phyloP scores from a whole-genome alignment of 2,113 vertebrate genomes.

The Spizaetus ornatus region DNA sequence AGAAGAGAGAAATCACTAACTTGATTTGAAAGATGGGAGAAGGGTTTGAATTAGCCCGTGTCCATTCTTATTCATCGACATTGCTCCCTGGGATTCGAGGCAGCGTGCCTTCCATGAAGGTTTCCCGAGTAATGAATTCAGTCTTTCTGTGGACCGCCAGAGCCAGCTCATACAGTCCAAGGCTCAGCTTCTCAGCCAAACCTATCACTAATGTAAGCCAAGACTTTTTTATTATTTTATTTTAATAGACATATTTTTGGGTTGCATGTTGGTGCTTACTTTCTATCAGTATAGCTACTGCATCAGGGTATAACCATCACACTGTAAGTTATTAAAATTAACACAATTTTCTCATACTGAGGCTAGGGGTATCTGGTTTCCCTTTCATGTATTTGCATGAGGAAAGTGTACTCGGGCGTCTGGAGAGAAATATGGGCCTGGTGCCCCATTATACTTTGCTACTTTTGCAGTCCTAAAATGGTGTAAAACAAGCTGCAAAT shows the following conservation, averaged over 20 bases:
- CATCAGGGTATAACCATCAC: neutral
- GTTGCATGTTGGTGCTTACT: neutral
- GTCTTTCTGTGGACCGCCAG: neutral
- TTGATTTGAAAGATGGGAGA: conserved; percentile 50
- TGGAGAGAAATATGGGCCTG: neutral
- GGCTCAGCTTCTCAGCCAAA: conserved; percentile 16
- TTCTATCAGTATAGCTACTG: conserved; percentile 2
- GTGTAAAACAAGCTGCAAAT: neutral
- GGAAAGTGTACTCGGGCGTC: neutral
- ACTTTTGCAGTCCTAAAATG: neutral
- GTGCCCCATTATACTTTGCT: neutral
- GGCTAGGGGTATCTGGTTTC: conserved; percentile 13
- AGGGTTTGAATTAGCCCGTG: conserved; percentile 35
- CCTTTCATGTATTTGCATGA: neutral
- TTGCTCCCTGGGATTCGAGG: neutral
- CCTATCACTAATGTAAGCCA: neutral
- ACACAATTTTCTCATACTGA: neutral
- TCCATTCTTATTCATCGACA: neutral
- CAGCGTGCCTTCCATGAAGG: neutral
- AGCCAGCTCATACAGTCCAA: neutral
- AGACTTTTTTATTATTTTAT: conserved; percentile 7
- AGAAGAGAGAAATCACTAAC: conserved; percentile 40
- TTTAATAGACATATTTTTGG: conserved; percentile 31
- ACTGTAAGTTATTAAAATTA: conserved; percentile 21
- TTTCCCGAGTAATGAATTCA: conserved; percentile 20